Evolutionary conservation across 2,797 vertebrate species (phyloP).

Genomic region (Crenichthys baileyi): DNA sequence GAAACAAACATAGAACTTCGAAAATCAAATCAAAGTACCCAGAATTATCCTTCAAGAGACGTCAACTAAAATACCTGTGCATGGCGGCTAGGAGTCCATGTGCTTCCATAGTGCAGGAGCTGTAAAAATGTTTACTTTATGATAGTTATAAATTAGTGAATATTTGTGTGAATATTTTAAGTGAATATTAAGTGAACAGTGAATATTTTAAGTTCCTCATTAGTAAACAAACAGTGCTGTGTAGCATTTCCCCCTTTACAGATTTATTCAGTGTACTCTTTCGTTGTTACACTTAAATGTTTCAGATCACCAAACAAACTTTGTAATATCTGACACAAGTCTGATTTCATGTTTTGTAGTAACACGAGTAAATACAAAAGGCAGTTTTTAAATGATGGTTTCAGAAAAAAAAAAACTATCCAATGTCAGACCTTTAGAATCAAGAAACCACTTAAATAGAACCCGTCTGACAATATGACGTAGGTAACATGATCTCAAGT

Average conservation of each 20-base stretch:
- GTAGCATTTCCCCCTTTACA: not conserved
- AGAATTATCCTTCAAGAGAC: conserved; percentile 16
- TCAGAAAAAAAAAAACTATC: not conserved
- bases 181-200: too few species aligned
- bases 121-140: not conserved
- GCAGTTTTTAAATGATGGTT: not conserved
- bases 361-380: not conserved
- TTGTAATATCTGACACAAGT: not conserved
- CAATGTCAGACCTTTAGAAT: not conserved
- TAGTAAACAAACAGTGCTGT: not conserved
- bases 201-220: not conserved
- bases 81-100: conserved; percentile 32
- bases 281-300: not conserved
- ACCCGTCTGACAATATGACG: not conserved
- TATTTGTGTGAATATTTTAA: too few species aligned
- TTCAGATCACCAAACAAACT: not conserved
- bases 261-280: not conserved
- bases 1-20: not conserved
- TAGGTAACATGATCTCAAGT: not conserved
- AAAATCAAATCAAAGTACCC: not conserved
- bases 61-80: conserved; percentile 8
- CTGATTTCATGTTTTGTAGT: too few species aligned
- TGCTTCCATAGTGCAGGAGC: not conserved
- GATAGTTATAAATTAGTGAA: not conserved
- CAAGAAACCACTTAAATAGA: not conserved